A percentile compares a stretch with the other conserved stretches of the same genome.
Evolutionary conservation across 1,140 invertebrate species (phyloP).

Genomic region (Eubasilissa regina): DNA sequence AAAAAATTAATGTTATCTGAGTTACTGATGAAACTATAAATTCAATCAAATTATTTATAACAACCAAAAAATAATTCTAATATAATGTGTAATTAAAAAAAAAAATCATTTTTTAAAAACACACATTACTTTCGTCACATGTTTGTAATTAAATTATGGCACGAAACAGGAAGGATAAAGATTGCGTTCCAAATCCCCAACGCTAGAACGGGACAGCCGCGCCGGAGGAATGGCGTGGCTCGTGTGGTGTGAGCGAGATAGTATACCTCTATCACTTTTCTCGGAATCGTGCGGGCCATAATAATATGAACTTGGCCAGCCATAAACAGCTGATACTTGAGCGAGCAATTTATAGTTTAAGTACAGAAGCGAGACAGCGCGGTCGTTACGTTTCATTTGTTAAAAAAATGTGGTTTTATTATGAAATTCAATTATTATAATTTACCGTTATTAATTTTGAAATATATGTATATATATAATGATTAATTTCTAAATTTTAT

Average conservation of each 20-base stretch:
- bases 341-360: slow-evolving; percentile 28
- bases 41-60: too few species aligned
- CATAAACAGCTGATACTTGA: slow-evolving; percentile 55
- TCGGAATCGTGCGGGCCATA: slow-evolving; percentile 7
- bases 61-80: too few species aligned
- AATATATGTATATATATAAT: too few species aligned
- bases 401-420: too few species aligned
- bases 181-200: slow-evolving; percentile 32
- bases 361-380: slow-evolving; percentile 24
- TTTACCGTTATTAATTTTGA: too few species aligned
- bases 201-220: slow-evolving; percentile 38
- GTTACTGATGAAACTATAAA: too few species aligned
- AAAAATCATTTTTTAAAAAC: background rate
- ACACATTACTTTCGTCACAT: background rate
- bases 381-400: slow-evolving; percentile 7
- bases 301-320: slow-evolving; percentile 45
- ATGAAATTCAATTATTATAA: too few species aligned
- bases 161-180: slow-evolving; percentile 28
- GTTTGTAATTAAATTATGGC: background rate
- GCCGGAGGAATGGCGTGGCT: background rate
- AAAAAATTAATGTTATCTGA: too few species aligned
- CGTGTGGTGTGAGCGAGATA: background rate
- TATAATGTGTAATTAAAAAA: background rate
- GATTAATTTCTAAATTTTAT: too few species aligned
- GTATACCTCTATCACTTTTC: background rate